These are phyloP conservation scores for Hirtodrosophila duncani DNA, from an alignment of 2,888 invertebrate genomes.

Conservation along the genomic window DNA sequence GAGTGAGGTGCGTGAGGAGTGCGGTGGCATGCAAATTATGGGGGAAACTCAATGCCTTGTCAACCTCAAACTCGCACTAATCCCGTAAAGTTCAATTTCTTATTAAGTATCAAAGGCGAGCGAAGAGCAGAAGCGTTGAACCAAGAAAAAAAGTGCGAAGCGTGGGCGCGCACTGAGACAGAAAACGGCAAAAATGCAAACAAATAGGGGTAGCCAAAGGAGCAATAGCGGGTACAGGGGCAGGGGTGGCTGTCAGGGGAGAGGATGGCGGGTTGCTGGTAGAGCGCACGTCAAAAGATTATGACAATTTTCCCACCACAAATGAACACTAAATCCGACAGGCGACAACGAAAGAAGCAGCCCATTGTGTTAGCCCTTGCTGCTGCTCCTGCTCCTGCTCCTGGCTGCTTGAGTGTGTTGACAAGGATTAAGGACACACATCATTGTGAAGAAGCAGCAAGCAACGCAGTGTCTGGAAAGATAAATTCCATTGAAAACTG, in stretches of 20 bases:
- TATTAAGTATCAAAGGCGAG: conserved; percentile 69
- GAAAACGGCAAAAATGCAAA: conserved; percentile 10
- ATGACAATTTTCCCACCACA: conserved; percentile 76
- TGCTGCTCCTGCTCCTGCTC: conserved; percentile 26
- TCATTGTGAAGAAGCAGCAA: conserved; percentile 10
- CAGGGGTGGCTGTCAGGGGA: background rate
- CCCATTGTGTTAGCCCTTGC: conserved; percentile 12
- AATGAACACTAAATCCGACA: conserved; percentile 70
- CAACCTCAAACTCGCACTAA: conserved; percentile 36
- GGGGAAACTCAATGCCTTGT: conserved; percentile 39
- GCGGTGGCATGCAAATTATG: conserved; percentile 55
- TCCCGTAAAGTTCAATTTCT: conserved; percentile 56
- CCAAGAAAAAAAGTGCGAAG: conserved; percentile 17
- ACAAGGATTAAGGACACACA: conserved; percentile 67
- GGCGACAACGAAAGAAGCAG: conserved; percentile 30
- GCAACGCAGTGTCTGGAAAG: conserved; percentile 3
- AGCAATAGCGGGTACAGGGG: conserved; percentile 21
- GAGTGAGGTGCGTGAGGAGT: conserved; percentile 17
- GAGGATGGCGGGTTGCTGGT: conserved; percentile 1
- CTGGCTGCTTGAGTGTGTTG: conserved; percentile 65
- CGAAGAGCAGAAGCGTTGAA: conserved; percentile 16
- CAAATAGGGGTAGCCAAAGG: conserved; percentile 4
- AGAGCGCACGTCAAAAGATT: conserved; percentile 74
- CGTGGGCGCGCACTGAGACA: conserved; percentile 37
- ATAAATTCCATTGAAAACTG: conserved; percentile 45